phyloP scores from a whole-genome alignment of 2,888 invertebrate genomes.

The Lasioglossum malachurum region DNA sequence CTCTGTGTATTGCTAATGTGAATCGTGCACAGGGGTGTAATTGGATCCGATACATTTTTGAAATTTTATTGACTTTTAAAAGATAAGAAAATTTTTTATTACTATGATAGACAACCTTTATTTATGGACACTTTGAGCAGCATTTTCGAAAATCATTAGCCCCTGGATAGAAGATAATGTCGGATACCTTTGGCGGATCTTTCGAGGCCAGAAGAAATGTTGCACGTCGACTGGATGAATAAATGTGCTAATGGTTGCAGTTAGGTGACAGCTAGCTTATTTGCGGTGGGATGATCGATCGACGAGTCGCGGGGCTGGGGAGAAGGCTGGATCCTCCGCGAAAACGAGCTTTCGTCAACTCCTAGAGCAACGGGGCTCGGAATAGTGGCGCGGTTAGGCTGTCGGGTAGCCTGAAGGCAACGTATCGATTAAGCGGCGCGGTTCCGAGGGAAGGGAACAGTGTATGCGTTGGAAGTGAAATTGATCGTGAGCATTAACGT shows the following conservation, averaged over 20 bases:
- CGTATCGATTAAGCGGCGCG: slow-evolving; percentile 65
- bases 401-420: slow-evolving; percentile 59
- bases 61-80: no score
- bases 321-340: background rate
- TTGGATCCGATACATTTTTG: no score
- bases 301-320: background rate
- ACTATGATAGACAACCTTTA: no score
- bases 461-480: slow-evolving; percentile 50
- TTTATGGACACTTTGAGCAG: no score
- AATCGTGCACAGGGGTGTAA: no score
- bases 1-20: no score
- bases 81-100: no score
- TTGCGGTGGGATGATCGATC: background rate
- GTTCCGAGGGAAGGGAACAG: slow-evolving; percentile 21
- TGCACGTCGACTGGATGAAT: background rate
- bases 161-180: background rate
- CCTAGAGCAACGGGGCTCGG: slow-evolving; percentile 39
- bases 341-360: slow-evolving; percentile 49
- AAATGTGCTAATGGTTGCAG: background rate
- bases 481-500: slow-evolving; percentile 65
- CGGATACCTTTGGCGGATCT: background rate
- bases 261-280: background rate
- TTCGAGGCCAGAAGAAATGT: background rate
- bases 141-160: background rate
- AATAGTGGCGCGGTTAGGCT: slow-evolving; percentile 61